phyloP scores from a whole-genome alignment of 2,113 vertebrate genomes.

The Bufo gargarizans region DNA sequence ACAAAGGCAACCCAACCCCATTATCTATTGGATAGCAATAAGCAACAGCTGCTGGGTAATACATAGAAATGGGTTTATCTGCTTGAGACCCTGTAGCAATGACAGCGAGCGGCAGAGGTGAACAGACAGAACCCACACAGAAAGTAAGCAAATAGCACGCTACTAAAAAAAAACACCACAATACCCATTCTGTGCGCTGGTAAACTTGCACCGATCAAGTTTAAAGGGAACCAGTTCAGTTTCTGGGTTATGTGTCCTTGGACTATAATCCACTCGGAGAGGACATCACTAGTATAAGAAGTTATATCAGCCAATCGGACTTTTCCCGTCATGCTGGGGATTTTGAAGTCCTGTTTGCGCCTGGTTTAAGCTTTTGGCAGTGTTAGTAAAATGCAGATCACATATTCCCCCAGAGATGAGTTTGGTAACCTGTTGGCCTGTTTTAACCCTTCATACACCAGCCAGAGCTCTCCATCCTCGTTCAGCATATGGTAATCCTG shows the following conservation, averaged over 20 bases:
- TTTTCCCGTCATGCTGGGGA: neutral
- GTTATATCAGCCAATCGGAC: neutral
- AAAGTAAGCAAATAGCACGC: neutral
- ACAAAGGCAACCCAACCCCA: neutral
- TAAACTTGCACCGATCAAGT: neutral
- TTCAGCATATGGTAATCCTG: slow-evolving; percentile 93
- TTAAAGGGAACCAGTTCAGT: neutral
- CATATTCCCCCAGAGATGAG: slow-evolving; percentile 67
- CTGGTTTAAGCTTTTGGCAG: slow-evolving; percentile 30
- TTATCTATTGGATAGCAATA: neutral
- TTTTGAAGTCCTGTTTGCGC: neutral
- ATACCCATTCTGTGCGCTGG: neutral
- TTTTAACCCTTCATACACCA: slow-evolving; percentile 99
- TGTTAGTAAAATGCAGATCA: slow-evolving; percentile 68
- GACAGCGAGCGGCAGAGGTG: neutral
- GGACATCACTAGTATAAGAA: neutral
- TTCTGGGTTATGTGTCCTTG: neutral
- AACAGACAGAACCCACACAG: neutral
- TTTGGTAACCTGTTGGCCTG: slow-evolving; percentile 94
- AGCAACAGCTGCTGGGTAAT: neutral
- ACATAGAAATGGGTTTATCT: neutral
- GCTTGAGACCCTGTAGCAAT: neutral
- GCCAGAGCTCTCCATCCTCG: slow-evolving; percentile 98
- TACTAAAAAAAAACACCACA: neutral
- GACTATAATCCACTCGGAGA: neutral